Percentiles rank a stretch among this genome's conserved stretches.
Conservation (phyloP, 2,888 invertebrate species). For the Tetranychus truncatus region DNA sequence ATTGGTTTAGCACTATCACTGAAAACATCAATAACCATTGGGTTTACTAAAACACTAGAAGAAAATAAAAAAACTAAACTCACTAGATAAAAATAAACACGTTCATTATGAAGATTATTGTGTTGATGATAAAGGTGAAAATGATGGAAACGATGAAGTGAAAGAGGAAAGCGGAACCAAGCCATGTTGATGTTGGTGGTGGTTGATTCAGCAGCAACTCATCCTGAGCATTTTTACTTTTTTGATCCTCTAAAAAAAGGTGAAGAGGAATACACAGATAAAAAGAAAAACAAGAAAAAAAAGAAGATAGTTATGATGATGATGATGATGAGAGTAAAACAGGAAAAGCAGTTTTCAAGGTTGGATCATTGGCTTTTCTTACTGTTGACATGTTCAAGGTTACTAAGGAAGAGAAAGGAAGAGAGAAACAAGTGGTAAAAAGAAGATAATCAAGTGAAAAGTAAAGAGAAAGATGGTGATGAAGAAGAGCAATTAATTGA, state of each 20-base stretch:
- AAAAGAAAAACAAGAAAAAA: not conserved
- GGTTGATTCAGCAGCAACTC: not conserved
- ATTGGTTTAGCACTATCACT: not conserved
- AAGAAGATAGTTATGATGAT: not conserved
- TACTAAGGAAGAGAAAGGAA: not conserved
- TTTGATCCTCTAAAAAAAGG: not conserved
- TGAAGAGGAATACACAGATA: not conserved
- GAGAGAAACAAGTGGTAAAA: not conserved
- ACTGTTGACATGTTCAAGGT: not conserved
- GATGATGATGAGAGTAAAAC: not conserved
- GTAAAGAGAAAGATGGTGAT: not conserved
- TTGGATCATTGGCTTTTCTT: not conserved
- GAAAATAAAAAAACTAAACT: not conserved
- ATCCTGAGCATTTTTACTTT: not conserved
- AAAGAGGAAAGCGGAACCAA: not conserved
- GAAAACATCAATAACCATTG: not conserved
- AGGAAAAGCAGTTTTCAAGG: constrained; percentile 1
- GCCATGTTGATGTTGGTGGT: not conserved
- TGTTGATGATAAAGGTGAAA: not conserved
- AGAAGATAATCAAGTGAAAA: not conserved
- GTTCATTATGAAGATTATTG: not conserved
- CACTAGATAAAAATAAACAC: not conserved
- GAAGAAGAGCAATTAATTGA: no score
- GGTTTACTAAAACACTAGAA: not conserved
- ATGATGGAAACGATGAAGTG: not conserved